Percentiles rank a stretch among this genome's conserved stretches.
These are phyloP conservation scores for Sphyrna mokarran DNA, from an alignment of 2,113 vertebrate species.

Conservation along the genomic window DNA sequence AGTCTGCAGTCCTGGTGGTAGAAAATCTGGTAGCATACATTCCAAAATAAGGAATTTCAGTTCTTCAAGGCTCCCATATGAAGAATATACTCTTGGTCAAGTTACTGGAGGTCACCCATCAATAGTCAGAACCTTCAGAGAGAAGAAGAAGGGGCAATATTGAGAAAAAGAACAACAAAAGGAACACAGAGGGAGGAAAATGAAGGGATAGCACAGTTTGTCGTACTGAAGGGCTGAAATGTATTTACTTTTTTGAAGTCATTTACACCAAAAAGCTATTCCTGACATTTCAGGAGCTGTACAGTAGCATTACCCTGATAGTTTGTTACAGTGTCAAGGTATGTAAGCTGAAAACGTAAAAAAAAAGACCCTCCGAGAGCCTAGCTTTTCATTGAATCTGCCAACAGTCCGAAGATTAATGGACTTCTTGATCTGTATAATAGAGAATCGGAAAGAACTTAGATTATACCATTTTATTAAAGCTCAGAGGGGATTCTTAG, in stretches of 20 bases:
- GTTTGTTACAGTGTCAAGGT: neutral
- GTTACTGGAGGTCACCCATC: neutral
- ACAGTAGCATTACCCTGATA: neutral
- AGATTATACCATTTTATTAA: neutral
- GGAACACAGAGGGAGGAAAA: neutral
- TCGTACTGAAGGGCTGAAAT: neutral
- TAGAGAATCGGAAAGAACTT: constrained; percentile 1
- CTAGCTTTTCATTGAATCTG: neutral
- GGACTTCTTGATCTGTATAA: neutral
- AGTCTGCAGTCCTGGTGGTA: neutral
- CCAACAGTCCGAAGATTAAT: neutral
- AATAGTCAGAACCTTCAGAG: too few relatives aligned
- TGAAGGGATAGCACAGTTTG: neutral
- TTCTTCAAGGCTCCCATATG: neutral
- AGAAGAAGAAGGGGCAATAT: too few relatives aligned
- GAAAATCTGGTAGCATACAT: neutral
- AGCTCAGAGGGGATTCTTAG: neutral
- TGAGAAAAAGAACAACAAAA: too few relatives aligned
- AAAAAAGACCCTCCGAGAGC: neutral
- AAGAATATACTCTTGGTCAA: neutral
- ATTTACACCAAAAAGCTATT: neutral
- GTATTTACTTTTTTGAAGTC: neutral
- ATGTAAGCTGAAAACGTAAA: neutral
- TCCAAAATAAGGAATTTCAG: neutral
- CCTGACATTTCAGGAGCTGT: neutral